Percentiles rank a stretch among this genome's conserved stretches.
Evolutionary conservation across 2,888 invertebrate genomes (phyloP).

Genomic region (Synergus japonicus): DNA sequence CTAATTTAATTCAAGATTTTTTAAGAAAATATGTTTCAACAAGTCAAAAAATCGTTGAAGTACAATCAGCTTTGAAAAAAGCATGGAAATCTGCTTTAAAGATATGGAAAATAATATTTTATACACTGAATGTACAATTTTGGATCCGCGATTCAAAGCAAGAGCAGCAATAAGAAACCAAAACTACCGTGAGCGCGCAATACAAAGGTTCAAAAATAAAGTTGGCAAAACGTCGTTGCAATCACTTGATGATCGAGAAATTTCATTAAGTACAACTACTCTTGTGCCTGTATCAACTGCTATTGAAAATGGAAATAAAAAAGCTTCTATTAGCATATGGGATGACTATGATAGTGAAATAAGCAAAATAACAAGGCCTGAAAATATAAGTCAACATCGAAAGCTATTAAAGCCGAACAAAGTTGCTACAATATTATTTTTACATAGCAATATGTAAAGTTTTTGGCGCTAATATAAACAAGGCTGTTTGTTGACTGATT

Average conservation of each 20-base stretch:
- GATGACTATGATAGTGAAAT: too few relatives aligned
- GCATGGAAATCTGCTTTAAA: neutral
- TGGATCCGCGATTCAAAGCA: too few relatives aligned
- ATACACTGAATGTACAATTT: neutral
- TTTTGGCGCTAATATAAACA: neutral
- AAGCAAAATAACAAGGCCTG: neutral
- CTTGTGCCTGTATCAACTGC: too few relatives aligned
- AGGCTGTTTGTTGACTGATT: neutral
- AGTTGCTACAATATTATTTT: neutral
- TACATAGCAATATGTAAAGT: conserved; percentile 1
- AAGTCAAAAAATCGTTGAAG: neutral
- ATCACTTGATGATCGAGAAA: too few relatives aligned
- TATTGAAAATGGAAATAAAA: too few relatives aligned
- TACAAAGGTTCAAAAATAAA: too few relatives aligned
- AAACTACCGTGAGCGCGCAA: too few relatives aligned
- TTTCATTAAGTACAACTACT: too few relatives aligned
- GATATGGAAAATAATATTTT: neutral
- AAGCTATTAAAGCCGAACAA: neutral
- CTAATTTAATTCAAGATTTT: neutral
- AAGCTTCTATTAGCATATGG: too few relatives aligned
- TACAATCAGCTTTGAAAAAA: neutral
- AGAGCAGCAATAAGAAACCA: too few relatives aligned
- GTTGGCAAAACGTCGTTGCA: too few relatives aligned
- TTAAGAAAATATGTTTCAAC: neutral
- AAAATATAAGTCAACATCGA: neutral